Evolutionary conservation across 1,140 invertebrate genomes (phyloP).

Genomic region (Caerostris darwini): DNA sequence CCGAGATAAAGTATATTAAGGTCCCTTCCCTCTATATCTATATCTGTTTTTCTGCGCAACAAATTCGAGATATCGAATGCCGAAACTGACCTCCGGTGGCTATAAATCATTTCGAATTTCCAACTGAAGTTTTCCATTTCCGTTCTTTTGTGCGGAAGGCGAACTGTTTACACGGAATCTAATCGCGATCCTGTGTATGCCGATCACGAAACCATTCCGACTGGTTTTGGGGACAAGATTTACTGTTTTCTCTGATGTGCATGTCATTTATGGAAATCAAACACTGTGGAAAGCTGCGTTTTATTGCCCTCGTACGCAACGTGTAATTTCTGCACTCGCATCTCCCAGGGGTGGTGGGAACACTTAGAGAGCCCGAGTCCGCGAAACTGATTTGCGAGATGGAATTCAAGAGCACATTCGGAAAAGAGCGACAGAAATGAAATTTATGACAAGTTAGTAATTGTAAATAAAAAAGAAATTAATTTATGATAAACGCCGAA

Average conservation of each 20-base stretch:
- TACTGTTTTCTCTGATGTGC: background rate
- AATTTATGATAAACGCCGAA: too few species aligned
- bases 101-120: slow-evolving; percentile 12
- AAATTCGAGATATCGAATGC: background rate
- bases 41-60: background rate
- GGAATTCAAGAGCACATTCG: too few species aligned
- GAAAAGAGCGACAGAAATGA: too few species aligned
- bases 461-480: too few species aligned
- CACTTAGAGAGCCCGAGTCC: too few species aligned
- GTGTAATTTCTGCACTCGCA: background rate
- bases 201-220: slow-evolving; percentile 16
- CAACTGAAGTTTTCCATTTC: background rate
- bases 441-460: too few species aligned
- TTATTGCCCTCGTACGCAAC: background rate
- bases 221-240: background rate
- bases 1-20: too few species aligned
- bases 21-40: background rate
- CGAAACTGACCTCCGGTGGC: slow-evolving; percentile 4
- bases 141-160: slow-evolving; percentile 7
- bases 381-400: too few species aligned
- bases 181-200: background rate
- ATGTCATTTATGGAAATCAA: slow-evolving; percentile 37
- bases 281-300: background rate
- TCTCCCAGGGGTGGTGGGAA: too few species aligned
- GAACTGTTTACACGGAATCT: background rate